phyloP scores from a whole-genome alignment of 2,113 vertebrate species.

The Leucopsar rothschildi region DNA sequence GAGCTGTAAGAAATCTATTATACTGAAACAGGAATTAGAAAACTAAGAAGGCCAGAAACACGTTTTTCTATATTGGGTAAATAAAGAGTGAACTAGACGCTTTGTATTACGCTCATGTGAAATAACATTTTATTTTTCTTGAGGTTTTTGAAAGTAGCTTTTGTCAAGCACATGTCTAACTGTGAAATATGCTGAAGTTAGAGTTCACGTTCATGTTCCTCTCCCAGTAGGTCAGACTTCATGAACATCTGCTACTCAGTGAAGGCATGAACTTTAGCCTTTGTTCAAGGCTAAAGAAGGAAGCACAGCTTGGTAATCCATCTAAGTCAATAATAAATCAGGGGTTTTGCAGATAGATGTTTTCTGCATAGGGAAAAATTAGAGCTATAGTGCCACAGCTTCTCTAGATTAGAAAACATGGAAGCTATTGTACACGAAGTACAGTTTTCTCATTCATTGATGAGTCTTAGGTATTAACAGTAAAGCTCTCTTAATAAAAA shows the following conservation, averaged over 20 bases:
- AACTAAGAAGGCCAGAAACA: background rate
- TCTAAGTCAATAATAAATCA: constrained; percentile 61
- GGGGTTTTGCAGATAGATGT: background rate
- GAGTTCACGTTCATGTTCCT: constrained; percentile 49
- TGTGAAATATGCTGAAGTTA: background rate
- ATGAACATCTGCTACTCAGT: constrained; percentile 39
- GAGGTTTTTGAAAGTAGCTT: background rate
- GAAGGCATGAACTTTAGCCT: constrained; percentile 54
- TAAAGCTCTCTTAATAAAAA: background rate
- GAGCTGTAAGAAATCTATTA: background rate
- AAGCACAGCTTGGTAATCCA: constrained; percentile 46
- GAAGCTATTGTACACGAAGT: background rate
- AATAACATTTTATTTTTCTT: background rate
- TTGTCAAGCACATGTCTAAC: background rate
- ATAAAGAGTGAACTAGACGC: background rate
- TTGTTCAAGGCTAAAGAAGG: constrained; percentile 47
- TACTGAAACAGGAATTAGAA: background rate
- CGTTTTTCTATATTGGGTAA: background rate
- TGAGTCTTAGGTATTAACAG: background rate
- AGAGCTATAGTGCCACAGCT: background rate
- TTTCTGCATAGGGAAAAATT: background rate
- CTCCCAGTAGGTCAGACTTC: constrained; percentile 46
- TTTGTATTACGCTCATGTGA: background rate
- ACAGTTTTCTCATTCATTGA: background rate
- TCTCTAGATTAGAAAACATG: background rate